Evolutionary conservation across 2,113 vertebrate species (phyloP), one percentile per base, ranked within the genome.

Genomic region (Zosterops japonicus): DNA sequence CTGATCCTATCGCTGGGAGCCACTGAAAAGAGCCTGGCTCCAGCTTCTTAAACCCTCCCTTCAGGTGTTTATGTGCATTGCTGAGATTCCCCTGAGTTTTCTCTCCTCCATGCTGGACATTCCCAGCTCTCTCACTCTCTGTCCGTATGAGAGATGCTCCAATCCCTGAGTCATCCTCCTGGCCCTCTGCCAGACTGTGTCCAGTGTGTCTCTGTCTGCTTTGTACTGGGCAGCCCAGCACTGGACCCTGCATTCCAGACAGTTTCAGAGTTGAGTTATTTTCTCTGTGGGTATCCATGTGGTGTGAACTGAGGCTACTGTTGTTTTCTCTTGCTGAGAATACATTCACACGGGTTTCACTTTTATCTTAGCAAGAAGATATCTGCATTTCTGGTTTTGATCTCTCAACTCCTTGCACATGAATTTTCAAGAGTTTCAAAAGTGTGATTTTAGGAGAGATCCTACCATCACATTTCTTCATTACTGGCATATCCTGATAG

Each of bases 221-320:
- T 90, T n/a, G 21, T 75, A 4, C 13, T 67, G 69, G n/a, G 28
- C 28, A 82, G 29, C 16, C 21, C 57, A 56, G 18, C 22, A 22
- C 18, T 19, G 14, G 6, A 42, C 12, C 3, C 1, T 0, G 0
- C 3, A 2, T 59, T 92, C 49, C 2, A 6, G 14, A 17, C 19
- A 24, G 18, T 83, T 74, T 84, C 47, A 67, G 39, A 55, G 21
- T 50, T 85, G 44, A 29, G 8, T 61, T 86, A 2, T 61, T 87
- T 88, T 71, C n/a, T 80, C 50, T 46, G 11, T 79, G 21, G 18
- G 4, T 82, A 63, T 63, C 23, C 11, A 29, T 21, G 24, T 76
- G 46, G 36, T 1, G 3, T 53, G 36, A 47, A 36, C 31, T 59
- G 33, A 60, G 52, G 23, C 39, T 68, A 41, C 44, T 44, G 42